Percentiles rank a stretch among this genome's conserved stretches.
Conservation (phyloP, 2,113 vertebrate species). For the Vidua chalybeata region DNA sequence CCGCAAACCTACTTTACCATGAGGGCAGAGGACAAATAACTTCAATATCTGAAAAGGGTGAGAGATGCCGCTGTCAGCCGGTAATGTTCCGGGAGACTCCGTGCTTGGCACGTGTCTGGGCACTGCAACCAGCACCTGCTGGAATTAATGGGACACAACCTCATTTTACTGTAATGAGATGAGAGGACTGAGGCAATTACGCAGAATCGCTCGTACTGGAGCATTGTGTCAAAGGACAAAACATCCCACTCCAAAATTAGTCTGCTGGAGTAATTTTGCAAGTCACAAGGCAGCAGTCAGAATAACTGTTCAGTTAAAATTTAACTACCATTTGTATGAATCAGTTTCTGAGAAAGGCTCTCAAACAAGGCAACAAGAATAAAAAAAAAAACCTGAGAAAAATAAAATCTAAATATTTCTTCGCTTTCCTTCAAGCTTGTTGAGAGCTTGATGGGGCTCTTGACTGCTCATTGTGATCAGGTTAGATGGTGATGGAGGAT, state of each 20-base stretch:
- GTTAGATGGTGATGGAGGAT: background rate
- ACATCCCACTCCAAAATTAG: background rate
- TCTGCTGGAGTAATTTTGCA: background rate
- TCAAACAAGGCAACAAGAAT: background rate
- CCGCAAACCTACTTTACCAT: background rate
- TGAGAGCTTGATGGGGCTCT: background rate
- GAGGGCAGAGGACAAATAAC: slow-evolving; percentile 6
- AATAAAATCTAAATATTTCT: background rate
- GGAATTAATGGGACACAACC: slow-evolving; percentile 20
- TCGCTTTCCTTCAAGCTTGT: background rate
- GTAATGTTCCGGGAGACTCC: background rate
- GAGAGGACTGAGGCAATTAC: slow-evolving; percentile 3
- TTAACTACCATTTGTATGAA: background rate
- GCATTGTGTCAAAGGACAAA: background rate
- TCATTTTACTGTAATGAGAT: slow-evolving; percentile 2
- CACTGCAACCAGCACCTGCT: background rate
- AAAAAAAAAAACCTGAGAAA: background rate
- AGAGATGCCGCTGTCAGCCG: background rate
- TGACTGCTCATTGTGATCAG: background rate
- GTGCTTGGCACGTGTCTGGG: background rate
- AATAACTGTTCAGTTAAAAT: background rate
- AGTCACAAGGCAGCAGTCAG: background rate
- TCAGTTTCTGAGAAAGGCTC: background rate
- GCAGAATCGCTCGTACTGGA: background rate
- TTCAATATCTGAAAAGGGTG: background rate